Percentiles rank a stretch among this genome's conserved stretches.
Conservation (phyloP, 2,888 invertebrate species). For the Philereme transversata region DNA sequence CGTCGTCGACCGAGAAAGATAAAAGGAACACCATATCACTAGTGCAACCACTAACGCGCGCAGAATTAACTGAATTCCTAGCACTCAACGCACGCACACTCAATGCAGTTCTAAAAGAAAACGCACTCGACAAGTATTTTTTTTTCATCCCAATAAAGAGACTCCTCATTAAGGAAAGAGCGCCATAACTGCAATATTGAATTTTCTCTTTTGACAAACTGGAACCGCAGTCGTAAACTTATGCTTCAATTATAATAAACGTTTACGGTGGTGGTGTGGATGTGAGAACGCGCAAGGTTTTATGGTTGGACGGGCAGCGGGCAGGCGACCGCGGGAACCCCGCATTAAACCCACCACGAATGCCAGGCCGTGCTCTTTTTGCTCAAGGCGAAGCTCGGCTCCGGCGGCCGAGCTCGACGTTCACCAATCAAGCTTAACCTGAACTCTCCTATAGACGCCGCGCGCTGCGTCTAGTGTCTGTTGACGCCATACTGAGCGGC, state of each 20-base stretch:
- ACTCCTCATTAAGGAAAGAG: constrained; percentile 30
- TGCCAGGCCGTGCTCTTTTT: constrained; percentile 68
- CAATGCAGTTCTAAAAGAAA: neutral
- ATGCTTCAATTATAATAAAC: constrained; percentile 79
- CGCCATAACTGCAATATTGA: constrained; percentile 52
- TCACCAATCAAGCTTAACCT: constrained; percentile 24
- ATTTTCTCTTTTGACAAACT: constrained; percentile 64
- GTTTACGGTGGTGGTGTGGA: constrained; percentile 67
- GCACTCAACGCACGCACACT: neutral
- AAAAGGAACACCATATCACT: constrained; percentile 42
- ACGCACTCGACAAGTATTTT: constrained; percentile 6
- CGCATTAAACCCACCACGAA: constrained; percentile 56
- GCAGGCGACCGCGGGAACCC: constrained; percentile 54
- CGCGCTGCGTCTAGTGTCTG: constrained; percentile 3
- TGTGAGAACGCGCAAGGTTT: constrained; percentile 73
- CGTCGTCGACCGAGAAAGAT: constrained; percentile 56
- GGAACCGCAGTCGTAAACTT: constrained; percentile 71
- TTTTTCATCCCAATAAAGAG: constrained; percentile 21
- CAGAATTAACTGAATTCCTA: constrained; percentile 27
- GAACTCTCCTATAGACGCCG: constrained; percentile 1
- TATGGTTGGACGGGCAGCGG: constrained; percentile 51
- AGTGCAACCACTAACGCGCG: constrained; percentile 27
- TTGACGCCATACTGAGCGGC: neutral
- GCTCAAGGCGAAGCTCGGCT: constrained; percentile 39
- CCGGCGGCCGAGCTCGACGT: constrained; percentile 5